Conservation (phyloP, 1,140 invertebrate species). For the Procambarus virginalis region DNA sequence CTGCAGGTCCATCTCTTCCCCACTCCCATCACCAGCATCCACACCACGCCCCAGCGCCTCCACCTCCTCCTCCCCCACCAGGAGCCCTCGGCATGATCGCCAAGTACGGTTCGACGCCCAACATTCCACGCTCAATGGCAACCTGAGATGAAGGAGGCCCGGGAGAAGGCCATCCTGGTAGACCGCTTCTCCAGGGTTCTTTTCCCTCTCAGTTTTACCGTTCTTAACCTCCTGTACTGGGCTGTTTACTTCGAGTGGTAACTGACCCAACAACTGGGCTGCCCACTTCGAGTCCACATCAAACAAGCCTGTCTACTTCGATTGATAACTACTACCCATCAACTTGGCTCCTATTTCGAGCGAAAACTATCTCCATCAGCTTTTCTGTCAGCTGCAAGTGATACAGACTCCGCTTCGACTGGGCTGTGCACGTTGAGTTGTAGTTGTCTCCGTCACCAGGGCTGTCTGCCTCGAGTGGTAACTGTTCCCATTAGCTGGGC, state of each 20-base stretch:
- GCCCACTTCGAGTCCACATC: no score
- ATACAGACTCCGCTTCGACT: background rate
- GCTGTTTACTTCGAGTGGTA: conserved; percentile 79
- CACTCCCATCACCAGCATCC: conserved; percentile 32
- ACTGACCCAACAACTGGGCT: background rate
- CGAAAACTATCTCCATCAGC: background rate
- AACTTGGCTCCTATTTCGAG: no score
- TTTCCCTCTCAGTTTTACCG: conserved; percentile 88
- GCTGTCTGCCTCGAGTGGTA: no score
- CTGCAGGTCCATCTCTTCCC: background rate
- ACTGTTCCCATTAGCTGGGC: no score
- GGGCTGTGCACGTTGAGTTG: background rate
- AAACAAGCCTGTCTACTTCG: background rate
- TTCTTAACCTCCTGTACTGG: conserved; percentile 91
- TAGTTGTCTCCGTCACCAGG: background rate
- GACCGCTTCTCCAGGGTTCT: conserved; percentile 88
- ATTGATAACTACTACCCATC: background rate
- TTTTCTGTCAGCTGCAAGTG: background rate
- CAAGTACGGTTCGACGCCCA: conserved; percentile 31
- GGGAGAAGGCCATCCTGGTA: conserved; percentile 84
- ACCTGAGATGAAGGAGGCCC: conserved; percentile 30
- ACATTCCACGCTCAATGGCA: conserved; percentile 18
- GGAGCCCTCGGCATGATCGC: background rate
- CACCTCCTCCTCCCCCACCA: background rate
- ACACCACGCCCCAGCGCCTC: background rate